These are phyloP conservation scores for Cephus pulcher DNA, from an alignment of 2,888 invertebrate species.

Conservation along the genomic window DNA sequence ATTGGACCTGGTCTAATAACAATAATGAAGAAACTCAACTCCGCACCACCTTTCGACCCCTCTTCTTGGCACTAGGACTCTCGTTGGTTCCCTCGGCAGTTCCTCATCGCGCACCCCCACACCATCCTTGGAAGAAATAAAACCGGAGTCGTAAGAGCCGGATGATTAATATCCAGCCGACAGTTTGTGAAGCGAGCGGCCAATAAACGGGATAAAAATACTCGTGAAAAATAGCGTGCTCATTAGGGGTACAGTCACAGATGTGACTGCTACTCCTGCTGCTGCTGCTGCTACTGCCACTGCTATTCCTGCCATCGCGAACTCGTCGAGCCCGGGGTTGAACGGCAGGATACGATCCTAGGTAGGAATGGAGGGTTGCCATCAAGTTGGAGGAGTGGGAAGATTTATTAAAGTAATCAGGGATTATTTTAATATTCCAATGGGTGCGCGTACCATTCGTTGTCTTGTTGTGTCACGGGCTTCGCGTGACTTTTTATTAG, in stretches of 20 bases:
- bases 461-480: slow-evolving; percentile 41
- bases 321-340: not conserved
- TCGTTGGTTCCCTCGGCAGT: slow-evolving; percentile 13
- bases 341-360: not conserved
- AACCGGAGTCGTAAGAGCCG: slow-evolving; percentile 59
- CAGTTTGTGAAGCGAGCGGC: slow-evolving; percentile 66
- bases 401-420: slow-evolving; percentile 64
- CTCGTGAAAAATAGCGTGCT: slow-evolving; percentile 67
- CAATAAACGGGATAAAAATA: slow-evolving; percentile 68
- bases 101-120: slow-evolving; percentile 29
- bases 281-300: slow-evolving; percentile 15
- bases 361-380: slow-evolving; percentile 30
- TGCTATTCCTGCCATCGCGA: slow-evolving; percentile 14
- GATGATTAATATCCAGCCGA: slow-evolving; percentile 67
- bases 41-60: slow-evolving; percentile 21
- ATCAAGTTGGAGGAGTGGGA: slow-evolving; percentile 28
- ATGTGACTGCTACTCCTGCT: slow-evolving; percentile 55
- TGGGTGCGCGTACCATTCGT: slow-evolving; percentile 53
- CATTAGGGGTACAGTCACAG: slow-evolving; percentile 67
- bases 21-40: slow-evolving; percentile 46
- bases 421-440: slow-evolving; percentile 65
- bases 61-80: slow-evolving; percentile 23
- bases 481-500: not conserved
- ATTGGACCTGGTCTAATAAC: slow-evolving; percentile 41
- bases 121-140: slow-evolving; percentile 60